Conservation (phyloP, 1,140 invertebrate genomes). For the Monomorium pharaonis region DNA sequence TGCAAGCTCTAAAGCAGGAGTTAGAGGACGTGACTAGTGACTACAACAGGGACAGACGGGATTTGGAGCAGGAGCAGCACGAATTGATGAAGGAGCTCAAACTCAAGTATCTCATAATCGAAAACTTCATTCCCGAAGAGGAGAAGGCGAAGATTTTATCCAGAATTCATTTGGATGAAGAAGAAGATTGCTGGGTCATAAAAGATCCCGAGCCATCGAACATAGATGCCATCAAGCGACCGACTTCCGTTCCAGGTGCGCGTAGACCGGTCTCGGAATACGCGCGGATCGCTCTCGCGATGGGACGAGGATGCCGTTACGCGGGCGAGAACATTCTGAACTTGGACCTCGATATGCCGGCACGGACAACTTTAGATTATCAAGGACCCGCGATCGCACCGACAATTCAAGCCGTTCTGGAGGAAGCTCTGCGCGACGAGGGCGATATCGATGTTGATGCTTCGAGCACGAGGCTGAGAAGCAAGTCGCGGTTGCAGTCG, state of each 20-base stretch:
- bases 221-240: slow-evolving; percentile 86
- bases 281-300: slow-evolving; percentile 87
- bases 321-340: slow-evolving; percentile 94
- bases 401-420: slow-evolving; percentile 90
- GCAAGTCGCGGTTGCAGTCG: slow-evolving; percentile 78
- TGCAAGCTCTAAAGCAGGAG: slow-evolving; percentile 88
- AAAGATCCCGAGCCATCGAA: slow-evolving; percentile 82
- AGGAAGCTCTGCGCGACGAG: slow-evolving; percentile 90
- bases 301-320: slow-evolving; percentile 87
- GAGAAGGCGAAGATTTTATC: slow-evolving; percentile 94
- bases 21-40: slow-evolving; percentile 94
- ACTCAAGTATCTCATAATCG: slow-evolving; percentile 95
- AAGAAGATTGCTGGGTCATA: slow-evolving; percentile 92
- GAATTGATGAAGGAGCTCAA: slow-evolving; percentile 92
- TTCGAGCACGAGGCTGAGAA: slow-evolving; percentile 79
- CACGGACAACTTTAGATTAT: slow-evolving; percentile 92
- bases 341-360: slow-evolving; percentile 92
- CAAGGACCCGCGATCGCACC: slow-evolving; percentile 90
- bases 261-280: slow-evolving; percentile 91
- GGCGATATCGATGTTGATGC: slow-evolving; percentile 91
- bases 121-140: slow-evolving; percentile 98
- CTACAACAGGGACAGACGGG: slow-evolving; percentile 91
- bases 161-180: slow-evolving; percentile 94
- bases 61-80: slow-evolving; percentile 92
- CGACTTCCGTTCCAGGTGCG: slow-evolving; percentile 87